Base-by-base conservation (phyloP, 2,888 invertebrate species). In the Tetheella fluctuosa region DNA sequence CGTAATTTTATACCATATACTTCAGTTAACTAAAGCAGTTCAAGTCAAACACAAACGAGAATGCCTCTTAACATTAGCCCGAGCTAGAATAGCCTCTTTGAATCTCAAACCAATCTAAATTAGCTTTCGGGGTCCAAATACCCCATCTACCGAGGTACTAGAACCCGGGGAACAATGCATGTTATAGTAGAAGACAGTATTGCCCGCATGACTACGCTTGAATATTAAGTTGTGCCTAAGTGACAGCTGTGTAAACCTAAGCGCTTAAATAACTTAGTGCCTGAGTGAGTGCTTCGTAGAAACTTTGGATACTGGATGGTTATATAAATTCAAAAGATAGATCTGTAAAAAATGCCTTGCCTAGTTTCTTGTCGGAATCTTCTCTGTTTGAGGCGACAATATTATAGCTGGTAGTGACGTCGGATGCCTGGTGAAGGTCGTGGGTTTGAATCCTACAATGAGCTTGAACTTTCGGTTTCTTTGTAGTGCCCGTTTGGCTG, bases 221-320 rank as follows among this genome's bases (percentile, higher is more conserved):
- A 76, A 76, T 72, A 76, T 74, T 74, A 72, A 74, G 69, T 71
- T 64, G 67, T 64, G 64, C 69, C 70, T 71, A 72, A 66, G 68
- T 64, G 72, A 70, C 71, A 71, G 68, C 72, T 71, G 74, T 61
- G 69, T 62, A 60, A 72, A 71, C 68, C 65, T 61, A 65, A 64
- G 63, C 67, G 62, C 71, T 67, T 72, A 71, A 72, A 76, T 76
- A 73, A 72, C 67, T 73, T 60, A 71, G 65, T 52, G 59, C 54
- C 54, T 61, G 57, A 42, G 53, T 55, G 64, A 56, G 64, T 58
- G 61, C 58, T 57, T 53, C 56, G 34, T 59, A 55, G 60, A 64
- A 61, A 59, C 30, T 57, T 55, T 20, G 48, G 58, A 28, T 23
- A 52, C 59, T 52, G 20, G 55, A 55, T 59, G 53, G 55, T 55